These are phyloP conservation scores for Radopholus similis DNA, from an alignment of 1,140 invertebrate species.

Conservation along the genomic window DNA sequence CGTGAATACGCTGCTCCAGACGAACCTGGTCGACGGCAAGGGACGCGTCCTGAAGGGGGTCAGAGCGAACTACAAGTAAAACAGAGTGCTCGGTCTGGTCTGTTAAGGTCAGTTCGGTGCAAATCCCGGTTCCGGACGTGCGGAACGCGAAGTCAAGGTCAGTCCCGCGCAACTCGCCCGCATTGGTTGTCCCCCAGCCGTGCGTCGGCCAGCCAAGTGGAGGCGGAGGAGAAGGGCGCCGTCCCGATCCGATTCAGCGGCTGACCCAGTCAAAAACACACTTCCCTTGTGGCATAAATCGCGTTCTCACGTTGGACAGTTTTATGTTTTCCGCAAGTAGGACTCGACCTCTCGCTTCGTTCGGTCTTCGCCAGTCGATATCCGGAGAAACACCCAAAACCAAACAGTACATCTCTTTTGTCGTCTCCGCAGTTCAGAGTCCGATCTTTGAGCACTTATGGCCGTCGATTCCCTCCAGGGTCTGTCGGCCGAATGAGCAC, in stretches of 20 bases:
- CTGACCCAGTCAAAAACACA: constrained; percentile 13
- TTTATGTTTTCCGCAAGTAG: too few relatives aligned
- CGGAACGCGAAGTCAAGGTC: constrained; percentile 31
- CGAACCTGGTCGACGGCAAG: constrained; percentile 49
- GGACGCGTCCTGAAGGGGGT: constrained; percentile 45
- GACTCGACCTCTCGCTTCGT: too few relatives aligned
- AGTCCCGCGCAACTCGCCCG: background rate
- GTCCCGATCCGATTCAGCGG: constrained; percentile 43
- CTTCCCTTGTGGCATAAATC: too few relatives aligned
- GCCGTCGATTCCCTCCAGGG: too few relatives aligned
- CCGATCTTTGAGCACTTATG: too few relatives aligned
- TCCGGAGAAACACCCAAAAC: too few relatives aligned
- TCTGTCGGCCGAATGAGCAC: too few relatives aligned
- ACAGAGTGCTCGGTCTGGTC: background rate
- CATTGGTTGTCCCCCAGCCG: constrained; percentile 21
- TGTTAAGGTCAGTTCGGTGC: constrained; percentile 21
- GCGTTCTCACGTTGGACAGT: too few relatives aligned
- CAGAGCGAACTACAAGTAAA: background rate
- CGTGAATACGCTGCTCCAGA: constrained; percentile 43
- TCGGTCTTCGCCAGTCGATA: too few relatives aligned
- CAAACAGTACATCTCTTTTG: too few relatives aligned
- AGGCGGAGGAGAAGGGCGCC: constrained; percentile 38
- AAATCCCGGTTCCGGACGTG: constrained; percentile 26
- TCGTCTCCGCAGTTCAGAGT: too few relatives aligned
- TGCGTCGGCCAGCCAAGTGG: constrained; percentile 31